Base-by-base conservation (phyloP, 1,140 invertebrate species). In the Proctacanthus coquilletti region DNA sequence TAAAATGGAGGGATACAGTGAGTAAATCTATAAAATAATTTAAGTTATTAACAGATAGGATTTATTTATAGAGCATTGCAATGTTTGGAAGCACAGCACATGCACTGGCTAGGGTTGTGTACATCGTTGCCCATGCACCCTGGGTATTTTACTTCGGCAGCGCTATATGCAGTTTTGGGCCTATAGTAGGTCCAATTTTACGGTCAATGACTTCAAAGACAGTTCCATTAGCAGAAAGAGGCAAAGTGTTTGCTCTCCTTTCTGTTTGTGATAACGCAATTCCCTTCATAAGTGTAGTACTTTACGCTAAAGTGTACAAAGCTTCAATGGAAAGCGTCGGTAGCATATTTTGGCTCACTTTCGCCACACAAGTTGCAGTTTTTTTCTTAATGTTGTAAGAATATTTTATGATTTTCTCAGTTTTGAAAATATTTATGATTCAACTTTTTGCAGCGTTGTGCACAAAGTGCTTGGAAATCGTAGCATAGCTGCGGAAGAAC, bases 251-350 rank as follows among this genome's bases (percentile, higher is more conserved):
- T 48, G 74, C 78, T 0, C 60, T 83, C 31, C 56, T 84, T 4
- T 73, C 79, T 0, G 77, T 80, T 2, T 80, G 76, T 44, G 79
- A 84, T 48, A 83, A 80, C 47, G 74, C 78, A 0, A 72, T 81
- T 8, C 76, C 76, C 1, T 56, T 83, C 37, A 63, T 82, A 32
- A 79, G 77, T 9, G 72, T 75, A 0, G 59, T 74, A 2, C 53
- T 80, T 18, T 83, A 82, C 46, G 67, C 70, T 13, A 75, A 80
- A 49, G 51, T 83, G 11, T 83, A 82, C 52, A 74, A 72, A 31
- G 67, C 68, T 0, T 77, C 77, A 0, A 62, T 80, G 11, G 44
- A 23, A 61, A 63, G 45, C 68, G 47, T 63, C 64, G 3, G 67
- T 53, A 45, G 61, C 66, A 72, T 84, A 45, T 82, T 73, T 47